Evolutionary conservation across 2,797 vertebrate genomes (phyloP), one percentile per base, ranked within the genome.

Genomic region (Chanos chanos): DNA sequence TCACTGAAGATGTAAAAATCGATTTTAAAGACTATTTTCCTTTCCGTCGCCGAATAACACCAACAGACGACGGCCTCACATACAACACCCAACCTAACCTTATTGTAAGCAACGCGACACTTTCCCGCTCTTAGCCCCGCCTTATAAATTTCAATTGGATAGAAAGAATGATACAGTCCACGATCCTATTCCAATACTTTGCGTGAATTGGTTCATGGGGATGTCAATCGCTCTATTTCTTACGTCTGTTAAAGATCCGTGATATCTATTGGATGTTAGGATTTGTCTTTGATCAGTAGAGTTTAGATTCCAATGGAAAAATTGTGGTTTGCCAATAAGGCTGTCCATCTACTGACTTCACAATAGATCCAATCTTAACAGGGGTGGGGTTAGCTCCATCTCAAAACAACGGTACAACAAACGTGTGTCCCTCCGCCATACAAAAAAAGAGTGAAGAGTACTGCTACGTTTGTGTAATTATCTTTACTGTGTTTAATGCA

Each of bases 41-140:
- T 71, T 57, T 49, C 64, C 39, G 47, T 61, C 52, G 50, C 70
- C 68, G 64, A 66, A 70, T 64, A 64, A 68, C 76, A 74, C 56
- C 71, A 65, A 50, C 70, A 73, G 73, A 77, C 73, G 70, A 75
- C 72, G 66, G 72, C 74, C 76, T 72, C 73, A 61, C 65, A 63
- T 41, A 50, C 58, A 39, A 10, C 54, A 66, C 54, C 56, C 71
- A 78, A 77, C 74, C 80, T 69, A 77, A 68, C 74, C 1, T 65
- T 55, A 71, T 51, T 39, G 69, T 45, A 55, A 61, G 49, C 58
- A 66, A 71, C 61, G 64, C 59, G 71, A 75, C 61, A 48, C 70
- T 56, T 61, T 73, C 64, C 68, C 55, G 5, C 22, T 43, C 5
- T 54, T 31, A 51, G 43, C 58, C 67, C 71, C 72, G 39, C 77